Base-by-base conservation (phyloP, 35 echinoderm and acorn worm genomes). In the Heliocidaris erythrogramma region DNA sequence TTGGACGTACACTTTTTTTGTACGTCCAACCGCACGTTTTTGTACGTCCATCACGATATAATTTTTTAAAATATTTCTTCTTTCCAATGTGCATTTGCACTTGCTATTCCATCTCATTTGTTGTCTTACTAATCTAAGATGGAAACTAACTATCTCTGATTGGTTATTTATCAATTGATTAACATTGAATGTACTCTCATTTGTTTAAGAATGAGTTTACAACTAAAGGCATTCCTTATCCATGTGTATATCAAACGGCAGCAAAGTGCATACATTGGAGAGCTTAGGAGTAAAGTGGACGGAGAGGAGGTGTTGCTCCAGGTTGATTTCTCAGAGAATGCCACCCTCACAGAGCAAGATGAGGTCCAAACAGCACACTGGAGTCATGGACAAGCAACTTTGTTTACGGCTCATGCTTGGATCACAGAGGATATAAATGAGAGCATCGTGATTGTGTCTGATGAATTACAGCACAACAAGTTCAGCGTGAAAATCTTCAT, bases 301-400 rank as follows among this genome's bases (percentile, higher is more conserved):
- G 24, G 85, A 86, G 17, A 86, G 8, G 85, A 86, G 85, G 24
- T 86, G 8, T 27, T 86, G 85, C 49, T 93, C 5, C 92, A 93
- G 30, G 52, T 60, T 5, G 92, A 93, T 48, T 93, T 93, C 52
- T n/a, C 92, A 52, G 92, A 93, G 49, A 93, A 93, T 65, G 92
- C 52, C 7, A 31, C 92, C 49, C 59, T 60, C 13, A 30, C 47
- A 5, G 7, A 93, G 12, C 92, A 69, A 93, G 30, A 93, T 93
- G 92, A 93, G 29, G n/a, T 93, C 92, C 92, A 93, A 47, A 31
- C 92, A 69, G 92, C 49, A 12, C 92, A 93, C 52, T 93, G 92
- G 92, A 31, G 49, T 31, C 49, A 93, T 61, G 12, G 29, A 21
- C 49, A 93, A 30, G 59, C 59, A 27, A 93, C 49, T 13, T 13